Conservation (phyloP, 2,113 vertebrate genomes). For the Fregata magnificens region DNA sequence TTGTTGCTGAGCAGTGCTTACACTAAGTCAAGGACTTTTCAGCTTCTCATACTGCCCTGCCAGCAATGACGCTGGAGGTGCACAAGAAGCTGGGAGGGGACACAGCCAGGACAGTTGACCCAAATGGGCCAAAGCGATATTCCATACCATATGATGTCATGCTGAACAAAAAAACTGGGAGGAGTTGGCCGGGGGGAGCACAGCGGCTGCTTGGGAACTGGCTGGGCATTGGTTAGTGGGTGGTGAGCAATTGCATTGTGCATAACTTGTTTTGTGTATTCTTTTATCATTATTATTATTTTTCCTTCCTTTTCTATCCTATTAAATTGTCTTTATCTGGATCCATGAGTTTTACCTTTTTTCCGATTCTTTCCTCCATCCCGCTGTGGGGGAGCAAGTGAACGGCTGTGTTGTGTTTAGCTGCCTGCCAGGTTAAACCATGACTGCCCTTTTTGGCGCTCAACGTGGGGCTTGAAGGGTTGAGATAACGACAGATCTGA, state of each 20-base stretch:
- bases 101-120: too few relatives aligned
- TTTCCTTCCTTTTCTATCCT: neutral
- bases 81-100: too few relatives aligned
- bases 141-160: too few relatives aligned
- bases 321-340: neutral
- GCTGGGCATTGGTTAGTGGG: neutral
- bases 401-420: neutral
- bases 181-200: too few relatives aligned
- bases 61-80: too few relatives aligned
- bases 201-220: neutral
- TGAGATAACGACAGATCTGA: too few relatives aligned
- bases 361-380: neutral
- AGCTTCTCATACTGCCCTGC: too few relatives aligned
- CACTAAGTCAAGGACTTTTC: too few relatives aligned
- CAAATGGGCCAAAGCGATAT: too few relatives aligned
- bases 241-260: neutral
- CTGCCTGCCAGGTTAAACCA: neutral
- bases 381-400: neutral
- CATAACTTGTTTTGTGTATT: neutral
- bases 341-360: neutral
- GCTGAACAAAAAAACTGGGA: too few relatives aligned
- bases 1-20: too few relatives aligned
- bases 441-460: neutral
- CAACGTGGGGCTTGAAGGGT: too few relatives aligned
- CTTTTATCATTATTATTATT: neutral